Base-by-base conservation (phyloP, 1,140 invertebrate genomes). In the Eupristina koningsbergeri region DNA sequence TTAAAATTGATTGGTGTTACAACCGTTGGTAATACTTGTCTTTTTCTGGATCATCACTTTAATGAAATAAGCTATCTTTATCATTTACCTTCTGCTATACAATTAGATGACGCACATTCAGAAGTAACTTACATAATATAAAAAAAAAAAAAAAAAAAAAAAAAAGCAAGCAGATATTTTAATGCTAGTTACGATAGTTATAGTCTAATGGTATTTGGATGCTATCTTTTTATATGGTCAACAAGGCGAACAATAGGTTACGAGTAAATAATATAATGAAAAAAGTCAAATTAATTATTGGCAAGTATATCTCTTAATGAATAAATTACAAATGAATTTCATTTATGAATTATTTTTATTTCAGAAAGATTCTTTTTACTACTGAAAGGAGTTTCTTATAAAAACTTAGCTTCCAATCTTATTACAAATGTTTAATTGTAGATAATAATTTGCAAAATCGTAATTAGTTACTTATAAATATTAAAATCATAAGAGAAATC, bases 61-160 rank as follows among this genome's bases (percentile, higher is more conserved):
- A 71, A n/a, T 71, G 67, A 3, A 71, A 6, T 71, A 71, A 39
- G 26, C 36, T 71, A 71, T 71, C 67, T 71, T 41, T 71, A 71
- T 71, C 26, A 71, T 71, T n/a, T 71, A 41, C 67, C 39, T 41
- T 41, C 22, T 22, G 19, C 67, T 71, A n/a, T 41, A 67, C 36
- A 13, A 17, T 11, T 39, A 22, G 0, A 69, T 36, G 64, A 69
- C 36, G 64, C 34, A 36, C 13, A 39, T 71, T 36, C 67, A n/a
- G 15, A 39, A 17, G 6, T 71, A 41, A 0, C 34, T 71, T 71
- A 71, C 67, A 15, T 41, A 71, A 71, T 41, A 8, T 0, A 71
- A 41, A 67, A 71, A 71, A 1, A 41, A 1, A 2, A 9, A 41
- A 69, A 1, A n/a, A 11, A 67, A 26, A 34, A n/a, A n/a, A n/a